phyloP scores from a whole-genome alignment of 1,140 invertebrate genomes.

The Drosophila ohnishii region DNA sequence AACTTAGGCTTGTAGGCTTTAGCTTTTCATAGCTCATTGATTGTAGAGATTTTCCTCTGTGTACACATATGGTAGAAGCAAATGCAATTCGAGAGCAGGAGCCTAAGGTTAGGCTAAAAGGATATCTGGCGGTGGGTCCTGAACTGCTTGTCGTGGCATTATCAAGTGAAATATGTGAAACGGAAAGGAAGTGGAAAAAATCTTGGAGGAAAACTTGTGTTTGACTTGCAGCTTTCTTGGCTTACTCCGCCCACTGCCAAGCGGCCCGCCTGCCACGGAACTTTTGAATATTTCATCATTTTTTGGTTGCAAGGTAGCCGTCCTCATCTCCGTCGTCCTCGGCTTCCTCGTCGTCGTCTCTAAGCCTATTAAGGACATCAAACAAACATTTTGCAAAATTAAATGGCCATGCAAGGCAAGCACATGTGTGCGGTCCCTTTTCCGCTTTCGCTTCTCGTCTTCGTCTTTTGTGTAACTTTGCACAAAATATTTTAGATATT shows the following conservation, averaged over 20 bases:
- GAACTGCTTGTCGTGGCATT: constrained; percentile 48
- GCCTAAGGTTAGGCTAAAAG: constrained; percentile 52
- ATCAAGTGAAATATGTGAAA: constrained; percentile 59
- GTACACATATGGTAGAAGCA: constrained; percentile 42
- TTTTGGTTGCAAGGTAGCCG: constrained; percentile 57
- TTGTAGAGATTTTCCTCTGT: neutral
- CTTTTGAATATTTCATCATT: constrained; percentile 77
- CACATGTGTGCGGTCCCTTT: constrained; percentile 59
- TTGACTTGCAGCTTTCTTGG: constrained; percentile 75
- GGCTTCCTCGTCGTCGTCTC: constrained; percentile 25
- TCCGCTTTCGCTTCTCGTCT: constrained; percentile 5
- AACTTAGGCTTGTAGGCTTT: too few relatives aligned
- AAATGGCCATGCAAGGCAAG: constrained; percentile 80
- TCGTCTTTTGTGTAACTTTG: constrained; percentile 74
- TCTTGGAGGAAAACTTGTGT: constrained; percentile 66
- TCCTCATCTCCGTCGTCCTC: neutral
- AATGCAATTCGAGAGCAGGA: constrained; percentile 63
- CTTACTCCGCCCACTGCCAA: constrained; percentile 15
- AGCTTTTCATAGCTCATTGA: too few relatives aligned
- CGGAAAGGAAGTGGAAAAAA: constrained; percentile 31
- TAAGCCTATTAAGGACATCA: constrained; percentile 82
- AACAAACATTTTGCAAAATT: constrained; percentile 82
- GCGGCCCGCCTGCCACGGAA: constrained; percentile 41
- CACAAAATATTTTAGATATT: constrained; percentile 80
- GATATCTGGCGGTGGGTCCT: constrained; percentile 37